Base-by-base conservation (phyloP, 2,797 vertebrate genomes). In the Artibeus jamaicensis region DNA sequence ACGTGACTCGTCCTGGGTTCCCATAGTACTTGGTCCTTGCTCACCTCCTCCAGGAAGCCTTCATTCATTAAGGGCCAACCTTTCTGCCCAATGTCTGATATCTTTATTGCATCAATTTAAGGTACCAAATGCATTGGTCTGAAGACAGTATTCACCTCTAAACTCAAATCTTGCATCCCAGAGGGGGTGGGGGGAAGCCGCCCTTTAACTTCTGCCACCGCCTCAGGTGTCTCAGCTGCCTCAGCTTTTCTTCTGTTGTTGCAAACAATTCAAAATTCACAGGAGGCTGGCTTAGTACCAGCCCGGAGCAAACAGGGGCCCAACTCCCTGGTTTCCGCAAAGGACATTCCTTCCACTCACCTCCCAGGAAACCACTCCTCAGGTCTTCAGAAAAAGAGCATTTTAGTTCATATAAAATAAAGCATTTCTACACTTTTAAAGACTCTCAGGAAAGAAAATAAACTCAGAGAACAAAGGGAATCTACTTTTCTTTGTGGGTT, bases 391-490 rank as follows among this genome's bases (percentile, higher is more conserved):
- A 32, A 53, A 34, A 57, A 70, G 26, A 65, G 6, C 29, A 44
- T 9, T 22, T 59, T 24, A 50, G 50, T 39, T 46, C n/a, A 65
- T 39, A 50, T 3, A 37, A 90, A 88, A 84, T 19, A 79, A 15
- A 46, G 57, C 8, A 59, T 42, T 42, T 94, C 62, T 44, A 76
- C 24, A 92, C 89, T 92, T 62, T 76, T 37, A 89, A 91, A 86
- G 44, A 19, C n/a, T 79, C 57, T 90, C 18, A 29, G 57, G 55
- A 91, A 93, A 91, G 34, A 89, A 92, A 86, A 92, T n/a, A n/a
- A n/a, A n/a, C n/a, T n/a, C n/a, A 9, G 77, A 19, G 14, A 67
- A 71, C 37, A 55, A 67, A 77, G 9, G 7, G 4, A 15, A 87
- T 79, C 70, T 79, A 26, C 11, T 18, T 85, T 62, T 96, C 77